Evolutionary conservation across 1,140 invertebrate species (phyloP).

Genomic region (Drosophila jambulina): DNA sequence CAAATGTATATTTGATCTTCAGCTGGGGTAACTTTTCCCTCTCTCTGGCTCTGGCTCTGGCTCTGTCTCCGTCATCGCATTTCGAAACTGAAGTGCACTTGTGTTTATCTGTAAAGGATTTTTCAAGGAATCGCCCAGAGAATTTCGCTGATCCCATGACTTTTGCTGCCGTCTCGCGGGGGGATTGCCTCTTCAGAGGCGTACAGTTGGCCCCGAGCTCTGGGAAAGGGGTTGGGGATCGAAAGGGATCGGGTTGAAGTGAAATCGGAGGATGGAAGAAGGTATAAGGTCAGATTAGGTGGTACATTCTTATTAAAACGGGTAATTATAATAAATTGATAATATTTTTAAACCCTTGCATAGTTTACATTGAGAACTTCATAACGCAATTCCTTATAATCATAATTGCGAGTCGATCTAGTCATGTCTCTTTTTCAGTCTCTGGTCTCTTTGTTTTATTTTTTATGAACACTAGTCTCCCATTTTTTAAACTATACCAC

Average conservation of each 20-base stretch:
- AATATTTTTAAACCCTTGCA: too few species aligned
- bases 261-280: background rate
- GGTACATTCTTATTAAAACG: too few species aligned
- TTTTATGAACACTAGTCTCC: too few species aligned
- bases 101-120: conserved; percentile 69
- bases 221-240: conserved; percentile 9
- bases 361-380: too few species aligned
- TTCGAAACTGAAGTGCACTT: conserved; percentile 39
- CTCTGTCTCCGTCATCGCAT: conserved; percentile 5
- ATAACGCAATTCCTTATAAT: too few species aligned
- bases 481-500: too few species aligned
- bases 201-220: conserved; percentile 22
- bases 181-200: conserved; percentile 3
- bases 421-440: too few species aligned
- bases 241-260: background rate
- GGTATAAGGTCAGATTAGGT: background rate
- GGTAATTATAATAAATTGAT: too few species aligned
- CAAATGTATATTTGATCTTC: conserved; percentile 78
- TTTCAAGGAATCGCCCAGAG: conserved; percentile 62
- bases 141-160: conserved; percentile 45
- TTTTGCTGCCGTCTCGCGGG: conserved; percentile 1
- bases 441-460: too few species aligned
- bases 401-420: too few species aligned
- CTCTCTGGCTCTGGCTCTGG: conserved; percentile 9
- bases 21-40: conserved; percentile 35